phyloP scores from a whole-genome alignment of 2,888 invertebrate species.

The Ellobium chinense region DNA sequence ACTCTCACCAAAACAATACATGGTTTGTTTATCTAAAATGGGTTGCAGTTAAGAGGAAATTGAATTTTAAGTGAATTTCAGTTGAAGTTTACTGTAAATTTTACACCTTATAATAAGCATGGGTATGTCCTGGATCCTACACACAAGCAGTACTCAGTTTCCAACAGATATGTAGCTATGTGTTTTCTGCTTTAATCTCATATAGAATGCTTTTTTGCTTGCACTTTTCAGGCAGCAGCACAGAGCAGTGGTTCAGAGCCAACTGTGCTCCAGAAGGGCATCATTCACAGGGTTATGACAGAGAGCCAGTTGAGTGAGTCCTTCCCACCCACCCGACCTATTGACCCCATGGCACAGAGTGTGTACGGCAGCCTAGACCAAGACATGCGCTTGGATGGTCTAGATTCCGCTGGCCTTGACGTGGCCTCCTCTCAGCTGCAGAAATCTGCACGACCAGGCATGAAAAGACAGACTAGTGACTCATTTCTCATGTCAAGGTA shows the following conservation, averaged over 20 bases:
- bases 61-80: no score
- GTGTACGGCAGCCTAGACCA: conserved; percentile 74
- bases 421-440: neutral
- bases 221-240: neutral
- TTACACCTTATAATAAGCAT: no score
- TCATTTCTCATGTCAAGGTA: conserved; percentile 35
- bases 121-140: no score
- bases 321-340: conserved; percentile 52
- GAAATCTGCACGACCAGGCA: neutral
- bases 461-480: conserved; percentile 37
- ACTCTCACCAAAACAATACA: no score
- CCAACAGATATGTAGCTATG: no score
- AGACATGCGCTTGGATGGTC: conserved; percentile 62
- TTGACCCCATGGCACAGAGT: conserved; percentile 74
- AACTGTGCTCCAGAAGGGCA: conserved; percentile 32
- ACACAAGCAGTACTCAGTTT: no score
- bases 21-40: no score
- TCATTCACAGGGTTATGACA: conserved; percentile 56
- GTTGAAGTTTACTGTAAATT: no score
- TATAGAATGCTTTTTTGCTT: no score
- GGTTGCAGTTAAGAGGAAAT: no score
- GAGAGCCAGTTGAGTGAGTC: conserved; percentile 63
- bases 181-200: no score
- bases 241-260: conserved; percentile 11
- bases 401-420: conserved; percentile 26